These are phyloP conservation scores for Porites evermanni DNA, from an alignment of 92 coral and sea anemone genomes.

Conservation along the genomic window DNA sequence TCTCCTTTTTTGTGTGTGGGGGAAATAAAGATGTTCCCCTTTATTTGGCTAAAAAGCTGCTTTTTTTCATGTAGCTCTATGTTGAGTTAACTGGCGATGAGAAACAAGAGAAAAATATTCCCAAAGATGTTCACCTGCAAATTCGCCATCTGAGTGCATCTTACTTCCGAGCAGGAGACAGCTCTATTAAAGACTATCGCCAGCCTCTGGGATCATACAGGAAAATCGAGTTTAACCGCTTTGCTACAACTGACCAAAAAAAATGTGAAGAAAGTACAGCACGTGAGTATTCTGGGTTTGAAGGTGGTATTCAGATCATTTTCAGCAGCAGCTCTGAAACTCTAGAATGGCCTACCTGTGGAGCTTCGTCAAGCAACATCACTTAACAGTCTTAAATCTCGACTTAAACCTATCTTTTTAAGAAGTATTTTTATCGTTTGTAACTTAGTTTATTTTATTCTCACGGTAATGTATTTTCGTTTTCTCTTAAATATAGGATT, in stretches of 20 bases:
- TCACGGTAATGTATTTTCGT: too few relatives aligned
- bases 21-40: too few relatives aligned
- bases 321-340: background rate
- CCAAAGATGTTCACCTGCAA: background rate
- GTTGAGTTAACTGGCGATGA: slow-evolving; percentile 20
- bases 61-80: background rate
- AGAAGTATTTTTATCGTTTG: background rate
- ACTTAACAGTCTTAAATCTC: background rate
- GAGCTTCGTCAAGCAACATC: too few relatives aligned
- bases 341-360: too few relatives aligned
- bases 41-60: too few relatives aligned
- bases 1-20: too few relatives aligned
- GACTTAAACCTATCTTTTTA: background rate
- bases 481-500: too few relatives aligned
- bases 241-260: slow-evolving; percentile 7
- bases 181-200: background rate
- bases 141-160: slow-evolving; percentile 26
- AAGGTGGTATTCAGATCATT: background rate
- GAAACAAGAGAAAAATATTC: background rate
- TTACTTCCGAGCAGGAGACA: slow-evolving; percentile 23
- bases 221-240: slow-evolving; percentile 39
- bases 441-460: too few relatives aligned
- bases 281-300: background rate
- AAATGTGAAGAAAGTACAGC: background rate
- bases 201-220: slow-evolving; percentile 31